Evolutionary conservation across 2,797 vertebrate genomes (phyloP), one percentile per base, ranked within the genome.

Genomic region (Acanthurus leucopareius): DNA sequence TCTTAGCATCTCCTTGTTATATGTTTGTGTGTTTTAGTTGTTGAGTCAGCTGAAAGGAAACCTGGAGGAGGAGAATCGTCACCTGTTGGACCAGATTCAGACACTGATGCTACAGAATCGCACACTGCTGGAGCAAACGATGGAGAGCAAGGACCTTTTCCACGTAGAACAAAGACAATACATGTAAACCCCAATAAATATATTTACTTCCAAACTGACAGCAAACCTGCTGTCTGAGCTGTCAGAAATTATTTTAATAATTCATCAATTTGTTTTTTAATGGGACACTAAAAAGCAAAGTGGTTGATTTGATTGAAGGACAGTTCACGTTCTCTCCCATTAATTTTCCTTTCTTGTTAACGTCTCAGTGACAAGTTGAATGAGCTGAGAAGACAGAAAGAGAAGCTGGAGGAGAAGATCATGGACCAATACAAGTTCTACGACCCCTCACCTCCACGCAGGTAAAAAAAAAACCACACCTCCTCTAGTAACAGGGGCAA

Each of bases 361-460:
- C 25, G 25, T 25, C 25, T 25, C 88, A 99, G 98, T 90, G 97
- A 99, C 95, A 99, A 99, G 58, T 92, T 99, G 59, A 99, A 99
- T 79, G 98, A 99, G 88, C 93, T 99, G 81, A 96, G 98, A 91
- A 95, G 98, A 75, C 98, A 99, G 90, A 99, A 99, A 87, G 98
- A 99, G 92, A 99, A 99, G 87, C 90, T 99, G 80, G 98, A 99
- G 92, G 98, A 99, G 94, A 99, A 99, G 94, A 99, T 99, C 83
- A 99, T 99, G 98, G 98, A 99, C 93, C 98, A 99, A 73, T 99
- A 99, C 89, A 99, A 99, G 86, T 99, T 99, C 89, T 98, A 99
- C 58, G 98, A 99, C 64, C 98, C 98, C 28, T 99, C 98, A 57
- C 98, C 98, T 53, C 98, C 98, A 53, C 96, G 98, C 95, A 97